Percentiles rank a stretch among this genome's conserved stretches.
These are phyloP conservation scores for Pygmarrhopalites habei DNA, from an alignment of 1,140 invertebrate species.

Conservation along the genomic window DNA sequence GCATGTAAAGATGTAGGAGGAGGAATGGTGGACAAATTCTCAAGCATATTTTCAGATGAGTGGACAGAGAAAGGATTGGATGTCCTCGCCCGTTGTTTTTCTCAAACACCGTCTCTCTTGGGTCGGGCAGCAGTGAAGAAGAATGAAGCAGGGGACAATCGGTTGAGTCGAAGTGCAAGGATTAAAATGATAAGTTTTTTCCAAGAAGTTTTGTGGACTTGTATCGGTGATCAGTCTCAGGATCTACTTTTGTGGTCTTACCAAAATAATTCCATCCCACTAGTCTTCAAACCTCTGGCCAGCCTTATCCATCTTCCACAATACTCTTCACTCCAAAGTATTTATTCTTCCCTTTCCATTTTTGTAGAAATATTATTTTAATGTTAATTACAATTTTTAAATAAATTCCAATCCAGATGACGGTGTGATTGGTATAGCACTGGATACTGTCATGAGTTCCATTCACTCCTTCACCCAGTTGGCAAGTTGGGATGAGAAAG, in stretches of 20 bases:
- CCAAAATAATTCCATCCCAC: conserved; percentile 9
- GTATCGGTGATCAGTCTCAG: conserved; percentile 24
- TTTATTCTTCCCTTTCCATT: not conserved
- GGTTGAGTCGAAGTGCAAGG: conserved; percentile 24
- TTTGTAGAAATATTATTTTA: not conserved
- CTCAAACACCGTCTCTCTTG: conserved; percentile 24
- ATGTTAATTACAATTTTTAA: not conserved
- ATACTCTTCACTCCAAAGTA: conserved; percentile 8
- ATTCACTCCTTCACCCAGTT: conserved; percentile 28
- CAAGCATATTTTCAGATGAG: conserved; percentile 16
- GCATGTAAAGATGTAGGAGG: not conserved
- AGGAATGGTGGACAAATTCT: too few species aligned
- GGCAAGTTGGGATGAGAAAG: conserved; percentile 36
- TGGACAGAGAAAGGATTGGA: conserved; percentile 1
- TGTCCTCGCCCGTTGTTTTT: conserved; percentile 18
- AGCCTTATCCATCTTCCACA: conserved; percentile 13
- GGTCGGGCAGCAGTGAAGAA: conserved; percentile 32
- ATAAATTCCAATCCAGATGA: not conserved
- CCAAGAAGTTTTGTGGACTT: conserved; percentile 28
- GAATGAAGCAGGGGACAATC: conserved; percentile 20
- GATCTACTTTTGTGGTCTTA: conserved; percentile 33
- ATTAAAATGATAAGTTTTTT: conserved; percentile 32
- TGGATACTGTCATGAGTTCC: not conserved
- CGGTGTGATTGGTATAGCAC: not conserved
- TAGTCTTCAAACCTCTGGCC: conserved; percentile 19